Evolutionary conservation across 1,140 invertebrate genomes (phyloP), one percentile per base, ranked within the genome.

Genomic region (Diabrotica virgifera): DNA sequence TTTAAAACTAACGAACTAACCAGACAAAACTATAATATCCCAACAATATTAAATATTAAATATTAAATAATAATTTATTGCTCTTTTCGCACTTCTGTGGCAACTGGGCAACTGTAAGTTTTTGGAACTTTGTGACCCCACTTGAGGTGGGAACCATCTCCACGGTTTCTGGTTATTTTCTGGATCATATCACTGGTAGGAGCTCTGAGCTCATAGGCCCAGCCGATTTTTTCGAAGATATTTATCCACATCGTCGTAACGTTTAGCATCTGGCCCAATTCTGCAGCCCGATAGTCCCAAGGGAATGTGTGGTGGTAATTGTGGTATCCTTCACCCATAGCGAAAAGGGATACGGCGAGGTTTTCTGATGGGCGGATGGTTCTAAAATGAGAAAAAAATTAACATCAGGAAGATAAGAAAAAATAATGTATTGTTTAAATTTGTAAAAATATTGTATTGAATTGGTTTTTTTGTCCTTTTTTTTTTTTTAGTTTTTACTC

Each of bases 231-330:
- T 0, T 87, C 85, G 72, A 88, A 89, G 6, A 85, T 73, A 70
- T 93, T 87, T 52, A 94, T 84, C 57, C 87, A 82, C 1, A 82
- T 55, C 0, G 87, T 90, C 0, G 89, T 91, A 0, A 78, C 5
- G 64, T 87, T 85, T 53, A 11, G 72, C 64, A 53, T 83, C 52
- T 75, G 64, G 0, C 82, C 82, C 0, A 89, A 73, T 76, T 92
- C 90, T 0, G 89, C 83, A 12, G 91, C 86, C 68, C 89, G 86
- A 78, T 95, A 89, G 79, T 95, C 92, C 81, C 90, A 92, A 0
- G 94, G 94, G 78, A 96, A 96, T 0, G 89, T 88, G 77, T 96
- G 94, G 76, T 97, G 94, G 78, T 94, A 97, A 80, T 95, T 96
- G 79, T 96, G 93, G 86, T 91, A 94, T 12, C 93, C 93, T 80